Evolutionary conservation across 1,140 invertebrate species (phyloP).

Genomic region (Apocrypta bakeri): DNA sequence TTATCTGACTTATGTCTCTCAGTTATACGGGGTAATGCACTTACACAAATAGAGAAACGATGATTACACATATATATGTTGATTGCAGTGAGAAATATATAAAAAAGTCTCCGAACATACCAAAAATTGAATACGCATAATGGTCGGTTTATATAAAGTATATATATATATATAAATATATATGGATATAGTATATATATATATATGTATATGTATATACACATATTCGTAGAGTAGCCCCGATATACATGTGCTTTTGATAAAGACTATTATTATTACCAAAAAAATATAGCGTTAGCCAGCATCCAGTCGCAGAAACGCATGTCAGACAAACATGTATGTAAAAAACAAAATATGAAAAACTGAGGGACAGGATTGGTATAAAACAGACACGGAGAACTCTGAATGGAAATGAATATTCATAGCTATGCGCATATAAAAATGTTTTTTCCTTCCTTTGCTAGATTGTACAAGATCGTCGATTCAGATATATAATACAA

Average conservation of each 20-base stretch:
- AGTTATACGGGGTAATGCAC: slow-evolving; percentile 22
- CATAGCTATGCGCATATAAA: not conserved
- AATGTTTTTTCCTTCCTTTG: not conserved
- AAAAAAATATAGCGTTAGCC: slow-evolving; percentile 61
- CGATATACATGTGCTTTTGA: slow-evolving; percentile 71
- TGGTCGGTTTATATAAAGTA: slow-evolving; percentile 65
- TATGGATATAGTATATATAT: slow-evolving; percentile 53
- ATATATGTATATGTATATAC: slow-evolving; percentile 55
- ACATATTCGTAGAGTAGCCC: slow-evolving; percentile 66
- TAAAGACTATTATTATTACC: slow-evolving; percentile 69
- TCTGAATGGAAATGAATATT: not conserved
- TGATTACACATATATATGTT: slow-evolving; percentile 6
- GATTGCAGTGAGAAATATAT: slow-evolving; percentile 21
- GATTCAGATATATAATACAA: not conserved
- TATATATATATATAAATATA: slow-evolving; percentile 56
- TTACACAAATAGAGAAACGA: slow-evolving; percentile 29
- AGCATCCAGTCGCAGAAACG: slow-evolving; percentile 40
- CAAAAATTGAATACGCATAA: slow-evolving; percentile 52
- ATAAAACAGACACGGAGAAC: not conserved
- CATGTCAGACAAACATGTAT: not conserved
- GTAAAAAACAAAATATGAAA: not conserved
- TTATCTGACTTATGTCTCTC: slow-evolving; percentile 33
- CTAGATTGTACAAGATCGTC: not conserved
- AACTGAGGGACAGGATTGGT: not conserved
- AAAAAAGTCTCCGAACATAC: slow-evolving; percentile 11